A percentile compares a stretch with the other conserved stretches of the same genome.
phyloP scores from a whole-genome alignment of 2,797 vertebrate genomes.

The Cyprinodon diabolis region DNA sequence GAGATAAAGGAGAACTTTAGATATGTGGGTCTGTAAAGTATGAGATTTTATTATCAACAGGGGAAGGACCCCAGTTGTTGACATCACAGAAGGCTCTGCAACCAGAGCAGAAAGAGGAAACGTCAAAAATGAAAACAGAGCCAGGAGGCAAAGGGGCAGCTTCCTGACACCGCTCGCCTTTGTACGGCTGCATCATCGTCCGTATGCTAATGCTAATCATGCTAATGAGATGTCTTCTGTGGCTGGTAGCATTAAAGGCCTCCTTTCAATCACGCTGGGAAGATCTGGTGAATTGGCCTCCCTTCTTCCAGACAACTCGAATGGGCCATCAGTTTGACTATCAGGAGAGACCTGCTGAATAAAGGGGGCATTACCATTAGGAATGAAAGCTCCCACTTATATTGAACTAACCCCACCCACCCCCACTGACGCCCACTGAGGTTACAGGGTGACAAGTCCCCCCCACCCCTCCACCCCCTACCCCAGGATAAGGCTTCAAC shows the following conservation, averaged over 20 bases:
- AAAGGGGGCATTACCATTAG: conserved; percentile 53
- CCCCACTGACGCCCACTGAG: conserved; percentile 58
- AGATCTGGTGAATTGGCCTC: conserved; percentile 48
- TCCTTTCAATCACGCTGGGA: conserved; percentile 62
- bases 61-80: neutral
- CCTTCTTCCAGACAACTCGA: conserved; percentile 31
- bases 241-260: conserved; percentile 54
- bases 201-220: conserved; percentile 64
- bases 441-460: conserved; percentile 53
- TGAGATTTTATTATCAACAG: neutral
- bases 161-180: conserved; percentile 61
- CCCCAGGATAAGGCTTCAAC: conserved; percentile 20
- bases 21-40: neutral
- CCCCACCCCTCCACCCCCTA: too few relatives aligned
- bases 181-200: conserved; percentile 31
- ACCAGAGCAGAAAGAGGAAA: conserved; percentile 34
- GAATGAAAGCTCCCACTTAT: conserved; percentile 66
- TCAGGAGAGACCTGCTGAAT: conserved; percentile 45
- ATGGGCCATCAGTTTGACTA: conserved; percentile 43
- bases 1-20: neutral
- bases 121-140: neutral
- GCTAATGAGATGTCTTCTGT: conserved; percentile 54
- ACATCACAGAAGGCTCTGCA: conserved; percentile 1
- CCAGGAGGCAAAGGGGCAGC: conserved; percentile 37
- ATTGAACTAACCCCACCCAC: conserved; percentile 14